Evolutionary conservation across 2,888 invertebrate species (phyloP).

Genomic region (Pheosia gnoma): DNA sequence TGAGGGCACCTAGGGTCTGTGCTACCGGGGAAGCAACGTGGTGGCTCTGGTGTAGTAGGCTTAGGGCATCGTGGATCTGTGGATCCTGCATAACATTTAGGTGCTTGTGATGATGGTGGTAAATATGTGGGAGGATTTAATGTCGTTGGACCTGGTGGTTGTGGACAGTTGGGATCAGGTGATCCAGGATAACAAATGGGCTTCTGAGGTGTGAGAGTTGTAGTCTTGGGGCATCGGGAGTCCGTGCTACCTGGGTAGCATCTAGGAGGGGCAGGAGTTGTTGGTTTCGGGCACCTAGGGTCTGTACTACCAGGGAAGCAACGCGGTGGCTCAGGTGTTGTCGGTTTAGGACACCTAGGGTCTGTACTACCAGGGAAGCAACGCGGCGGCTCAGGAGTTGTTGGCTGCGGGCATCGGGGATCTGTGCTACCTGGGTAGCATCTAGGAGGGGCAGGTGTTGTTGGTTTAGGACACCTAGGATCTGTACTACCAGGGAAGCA

Average conservation of each 20-base stretch:
- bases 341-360: slow-evolving; percentile 44
- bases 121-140: slow-evolving; percentile 9
- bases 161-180: slow-evolving; percentile 50
- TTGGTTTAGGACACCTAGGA: slow-evolving; percentile 31
- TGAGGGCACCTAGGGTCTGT: slow-evolving; percentile 47
- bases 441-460: slow-evolving; percentile 28
- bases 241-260: slow-evolving; percentile 50
- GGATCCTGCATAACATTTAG: slow-evolving; percentile 34
- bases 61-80: slow-evolving; percentile 36
- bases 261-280: slow-evolving; percentile 17
- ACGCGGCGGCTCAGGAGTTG: slow-evolving; percentile 29
- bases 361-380: slow-evolving; percentile 47
- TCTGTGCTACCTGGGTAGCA: slow-evolving; percentile 40
- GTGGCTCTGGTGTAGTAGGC: slow-evolving; percentile 39
- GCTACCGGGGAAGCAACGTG: slow-evolving; percentile 55
- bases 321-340: slow-evolving; percentile 42
- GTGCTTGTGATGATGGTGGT: slow-evolving; percentile 38
- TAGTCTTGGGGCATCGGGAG: slow-evolving; percentile 50
- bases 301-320: slow-evolving; percentile 66
- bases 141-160: slow-evolving; percentile 11
- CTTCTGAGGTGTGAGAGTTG: slow-evolving; percentile 32
- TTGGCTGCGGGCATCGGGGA: slow-evolving; percentile 23
- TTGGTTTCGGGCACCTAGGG: slow-evolving; percentile 57
- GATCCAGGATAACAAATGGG: slow-evolving; percentile 33
- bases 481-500: slow-evolving; percentile 30